These are phyloP conservation scores for Lepus oiostolus DNA, from an alignment of 2,797 vertebrate genomes.

Conservation along the genomic window DNA sequence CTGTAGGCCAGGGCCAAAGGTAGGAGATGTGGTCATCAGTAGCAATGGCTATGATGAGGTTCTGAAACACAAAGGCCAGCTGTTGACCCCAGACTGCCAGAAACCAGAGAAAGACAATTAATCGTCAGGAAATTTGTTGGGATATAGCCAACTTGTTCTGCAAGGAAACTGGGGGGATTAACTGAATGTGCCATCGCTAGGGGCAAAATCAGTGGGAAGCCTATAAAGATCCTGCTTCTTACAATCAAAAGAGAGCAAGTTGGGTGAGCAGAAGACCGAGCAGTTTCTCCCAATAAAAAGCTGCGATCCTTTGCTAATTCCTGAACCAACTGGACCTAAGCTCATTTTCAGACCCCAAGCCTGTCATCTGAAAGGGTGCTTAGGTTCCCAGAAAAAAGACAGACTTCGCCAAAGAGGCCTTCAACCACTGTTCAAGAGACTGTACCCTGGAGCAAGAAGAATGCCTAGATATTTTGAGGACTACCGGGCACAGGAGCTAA, in stretches of 20 bases:
- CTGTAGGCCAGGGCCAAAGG: not conserved
- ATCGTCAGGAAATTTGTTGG: not conserved
- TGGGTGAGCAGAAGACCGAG: not conserved
- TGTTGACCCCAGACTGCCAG: not conserved
- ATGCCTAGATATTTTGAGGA: not conserved
- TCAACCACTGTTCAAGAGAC: not conserved
- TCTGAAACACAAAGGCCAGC: not conserved
- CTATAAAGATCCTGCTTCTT: not conserved
- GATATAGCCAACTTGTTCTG: not conserved
- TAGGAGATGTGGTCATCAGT: not conserved
- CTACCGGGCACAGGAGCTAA: not conserved
- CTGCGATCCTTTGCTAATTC: not conserved
- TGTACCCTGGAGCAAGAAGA: not conserved
- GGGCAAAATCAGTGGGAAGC: not conserved
- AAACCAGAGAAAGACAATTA: not conserved
- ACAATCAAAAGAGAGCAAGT: not conserved
- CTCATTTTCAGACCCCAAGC: not conserved
- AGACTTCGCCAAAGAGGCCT: not conserved
- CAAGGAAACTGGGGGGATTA: not conserved
- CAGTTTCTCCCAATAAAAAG: not conserved
- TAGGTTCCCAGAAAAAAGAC: not conserved
- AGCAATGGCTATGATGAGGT: not conserved
- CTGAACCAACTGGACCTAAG: not conserved
- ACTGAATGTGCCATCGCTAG: not conserved
- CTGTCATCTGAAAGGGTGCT: not conserved